Evolutionary conservation across 2,113 vertebrate genomes (phyloP).

Genomic region (Istiophorus platypterus): DNA sequence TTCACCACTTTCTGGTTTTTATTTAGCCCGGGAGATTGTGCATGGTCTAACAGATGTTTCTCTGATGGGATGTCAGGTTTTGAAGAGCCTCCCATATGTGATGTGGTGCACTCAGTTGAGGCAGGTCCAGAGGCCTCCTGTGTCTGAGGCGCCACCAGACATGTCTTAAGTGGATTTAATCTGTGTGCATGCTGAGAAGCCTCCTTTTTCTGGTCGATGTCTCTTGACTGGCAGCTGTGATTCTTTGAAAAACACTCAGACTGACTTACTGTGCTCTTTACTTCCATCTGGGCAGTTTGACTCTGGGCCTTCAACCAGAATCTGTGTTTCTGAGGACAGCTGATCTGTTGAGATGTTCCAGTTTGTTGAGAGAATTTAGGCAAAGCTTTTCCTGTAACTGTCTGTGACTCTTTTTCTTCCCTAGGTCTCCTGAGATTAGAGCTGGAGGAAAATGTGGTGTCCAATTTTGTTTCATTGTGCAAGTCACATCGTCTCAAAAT

Average conservation of each 20-base stretch:
- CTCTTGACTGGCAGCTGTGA: constrained; percentile 60
- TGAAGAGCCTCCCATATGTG: constrained; percentile 15
- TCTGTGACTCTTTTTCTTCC: constrained; percentile 20
- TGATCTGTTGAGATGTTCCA: constrained; percentile 20
- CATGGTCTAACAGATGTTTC: not conserved
- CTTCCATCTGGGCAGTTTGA: constrained; percentile 36
- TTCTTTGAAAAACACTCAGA: constrained; percentile 47
- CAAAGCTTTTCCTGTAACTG: not conserved
- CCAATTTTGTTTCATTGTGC: not conserved
- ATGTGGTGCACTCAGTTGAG: constrained; percentile 2
- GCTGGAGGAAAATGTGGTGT: constrained; percentile 14
- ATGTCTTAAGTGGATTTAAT: constrained; percentile 45
- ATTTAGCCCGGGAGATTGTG: not conserved
- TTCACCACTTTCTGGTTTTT: constrained; percentile 20
- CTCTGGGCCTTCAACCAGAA: constrained; percentile 33
- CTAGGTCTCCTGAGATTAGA: constrained; percentile 8
- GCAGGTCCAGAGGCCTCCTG: not conserved
- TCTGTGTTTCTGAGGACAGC: constrained; percentile 33
- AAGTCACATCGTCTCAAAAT: constrained; percentile 15
- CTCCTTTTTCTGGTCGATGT: constrained; percentile 22
- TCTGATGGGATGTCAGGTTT: constrained; percentile 13
- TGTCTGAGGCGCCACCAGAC: constrained; percentile 37
- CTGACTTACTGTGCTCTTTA: constrained; percentile 21
- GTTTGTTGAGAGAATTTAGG: constrained; percentile 23
- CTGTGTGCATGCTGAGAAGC: constrained; percentile 12